Evolutionary conservation across 2,797 vertebrate species (phyloP).

Genomic region (Botia almorhae): DNA sequence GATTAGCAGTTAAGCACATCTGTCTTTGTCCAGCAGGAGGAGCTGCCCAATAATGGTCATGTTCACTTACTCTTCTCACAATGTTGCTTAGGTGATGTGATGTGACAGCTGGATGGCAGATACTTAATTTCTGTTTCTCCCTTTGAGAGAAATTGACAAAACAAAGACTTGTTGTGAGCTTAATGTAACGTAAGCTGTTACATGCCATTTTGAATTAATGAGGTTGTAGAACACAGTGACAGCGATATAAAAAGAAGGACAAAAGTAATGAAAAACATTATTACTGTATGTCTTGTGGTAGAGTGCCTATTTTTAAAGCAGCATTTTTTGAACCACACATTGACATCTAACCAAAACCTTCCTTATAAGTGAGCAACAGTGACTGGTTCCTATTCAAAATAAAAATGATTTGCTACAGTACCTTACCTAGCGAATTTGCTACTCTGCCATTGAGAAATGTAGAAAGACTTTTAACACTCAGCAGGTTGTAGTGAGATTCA

Average conservation of each 20-base stretch:
- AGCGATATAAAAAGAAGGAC: not conserved
- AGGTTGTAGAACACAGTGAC: not conserved
- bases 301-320: not conserved
- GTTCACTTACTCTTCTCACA: conserved; percentile 18
- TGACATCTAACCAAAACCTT: not conserved
- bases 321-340: not conserved
- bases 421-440: not conserved
- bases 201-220: not conserved
- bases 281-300: not conserved
- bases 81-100: conserved; percentile 22
- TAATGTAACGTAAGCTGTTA: not conserved
- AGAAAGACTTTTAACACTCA: not conserved
- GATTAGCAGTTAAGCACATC: conserved; percentile 1
- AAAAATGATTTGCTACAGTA: not conserved
- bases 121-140: not conserved
- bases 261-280: not conserved
- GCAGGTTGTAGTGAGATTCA: not conserved
- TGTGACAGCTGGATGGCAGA: conserved; percentile 35
- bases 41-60: conserved; percentile 20
- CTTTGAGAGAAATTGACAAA: not conserved
- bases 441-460: not conserved
- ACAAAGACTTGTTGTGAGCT: too few relatives aligned
- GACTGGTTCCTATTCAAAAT: not conserved
- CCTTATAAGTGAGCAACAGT: not conserved
- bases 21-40: conserved; percentile 23